Evolutionary conservation across 2,113 vertebrate genomes (phyloP), one percentile per base, ranked within the genome.

Genomic region (Lampris incognitus): DNA sequence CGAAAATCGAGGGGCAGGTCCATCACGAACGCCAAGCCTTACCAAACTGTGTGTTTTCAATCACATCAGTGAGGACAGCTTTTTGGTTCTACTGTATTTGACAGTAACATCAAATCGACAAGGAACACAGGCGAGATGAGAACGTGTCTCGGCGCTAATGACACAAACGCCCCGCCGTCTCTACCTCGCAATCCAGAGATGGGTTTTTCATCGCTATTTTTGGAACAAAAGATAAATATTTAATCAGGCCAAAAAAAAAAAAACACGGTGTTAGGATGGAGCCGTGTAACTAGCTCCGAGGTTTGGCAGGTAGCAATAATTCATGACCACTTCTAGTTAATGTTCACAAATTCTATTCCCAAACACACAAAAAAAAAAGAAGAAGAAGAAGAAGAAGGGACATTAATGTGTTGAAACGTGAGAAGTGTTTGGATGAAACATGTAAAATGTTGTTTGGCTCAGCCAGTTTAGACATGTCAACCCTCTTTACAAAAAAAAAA

Each of bases 181-280:
- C 73, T 84, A 85, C 66, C 72, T 85, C 62, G 62, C 73, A 79
- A 80, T 84, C 82, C 78, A 84, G 69, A 85, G 84, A 91, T 87
- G 79, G 69, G 83, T 83, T 68, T 24, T 76, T 60, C 69, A 56
- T 71, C 74, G 66, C 77, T 89, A 92, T 92, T 92, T 91, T 91
- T 91, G 85, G 90, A 91, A 88, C 72, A 60, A 79, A 81, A 72
- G 66, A 90, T 93, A 75, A 88, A 94, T 94, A 89, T 92, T 94
- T 93, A 89, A 92, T 91, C 74, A 86, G 82, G 44, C 77, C 79
- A 75, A 78, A 66, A 86, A 85, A 66, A 86, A 85, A 82, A 84
- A 82, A 55, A 13, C 64, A 78, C 72, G 78, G 76, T 48, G 77
- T 81, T 79, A 86, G 81, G 77, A 88, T 77, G 82, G 74, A 74